These are phyloP conservation scores for Brachymystax lenok DNA, from an alignment of 2,797 vertebrate genomes.

Conservation along the genomic window DNA sequence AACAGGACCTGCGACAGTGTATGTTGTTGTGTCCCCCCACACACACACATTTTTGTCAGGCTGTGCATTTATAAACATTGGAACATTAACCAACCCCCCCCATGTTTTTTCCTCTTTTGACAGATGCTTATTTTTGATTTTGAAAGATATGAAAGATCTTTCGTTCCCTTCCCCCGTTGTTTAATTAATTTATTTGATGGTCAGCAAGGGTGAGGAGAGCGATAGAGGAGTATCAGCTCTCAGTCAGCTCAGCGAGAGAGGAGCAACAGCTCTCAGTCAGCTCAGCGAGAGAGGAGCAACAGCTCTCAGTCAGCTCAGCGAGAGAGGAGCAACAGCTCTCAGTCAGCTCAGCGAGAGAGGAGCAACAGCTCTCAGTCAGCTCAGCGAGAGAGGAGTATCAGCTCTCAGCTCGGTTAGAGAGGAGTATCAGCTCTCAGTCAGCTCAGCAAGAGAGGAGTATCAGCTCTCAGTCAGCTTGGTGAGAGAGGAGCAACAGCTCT, in stretches of 20 bases:
- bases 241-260: constrained; percentile 12
- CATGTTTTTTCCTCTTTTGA: constrained; percentile 31
- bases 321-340: constrained; percentile 59
- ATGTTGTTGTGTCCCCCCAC: background rate
- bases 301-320: constrained; percentile 77
- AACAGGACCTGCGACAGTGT: background rate
- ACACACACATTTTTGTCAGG: constrained; percentile 17
- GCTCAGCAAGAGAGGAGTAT: too few relatives aligned
- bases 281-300: constrained; percentile 31
- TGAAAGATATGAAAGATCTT: constrained; percentile 55
- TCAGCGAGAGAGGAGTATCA: constrained; percentile 10
- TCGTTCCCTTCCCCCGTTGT: constrained; percentile 42
- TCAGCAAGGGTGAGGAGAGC: constrained; percentile 55
- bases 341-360: constrained; percentile 71
- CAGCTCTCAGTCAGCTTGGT: too few relatives aligned
- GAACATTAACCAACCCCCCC: background rate
- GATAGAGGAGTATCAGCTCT: background rate
- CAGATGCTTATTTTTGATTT: constrained; percentile 50
- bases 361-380: constrained; percentile 10
- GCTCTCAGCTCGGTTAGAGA: too few relatives aligned
- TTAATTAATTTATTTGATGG: constrained; percentile 75
- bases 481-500: too few relatives aligned
- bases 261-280: background rate
- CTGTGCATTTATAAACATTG: background rate
- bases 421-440: too few relatives aligned